Base-by-base conservation (phyloP, 2,113 vertebrate genomes). In the Oryzias melastigma region DNA sequence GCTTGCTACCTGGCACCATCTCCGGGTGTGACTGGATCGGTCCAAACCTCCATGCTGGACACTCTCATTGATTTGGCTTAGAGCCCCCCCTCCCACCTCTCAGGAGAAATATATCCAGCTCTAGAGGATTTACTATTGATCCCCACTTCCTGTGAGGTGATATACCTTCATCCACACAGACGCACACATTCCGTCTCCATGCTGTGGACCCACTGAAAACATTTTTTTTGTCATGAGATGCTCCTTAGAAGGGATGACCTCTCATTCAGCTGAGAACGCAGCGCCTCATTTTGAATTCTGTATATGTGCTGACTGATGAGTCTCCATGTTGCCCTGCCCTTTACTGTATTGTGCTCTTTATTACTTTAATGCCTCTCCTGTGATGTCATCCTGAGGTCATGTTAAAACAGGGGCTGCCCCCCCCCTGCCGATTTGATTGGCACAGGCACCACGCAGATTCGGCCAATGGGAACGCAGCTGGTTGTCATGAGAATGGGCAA, bases 401-500 rank as follows among this genome's bases (percentile, higher is more conserved):
- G 75, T 71, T 64, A 68, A 72, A 72, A 72, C 63, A 52, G 78
- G 54, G 58, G 63, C 71, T 58, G 80, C 75, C 78, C 51, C 66
- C 22, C 22, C 22, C 22, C 22, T 82, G 84, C 64, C 14, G 41
- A 82, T 87, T 84, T 90, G 79, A 93, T 90, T 92, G 92, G 85
- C 89, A 83, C 89, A 85, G 90, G 85, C 91, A 89, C 87, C 71
- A 76, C 88, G 77, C 88, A 71, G 70, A 62, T 67, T 84, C 77
- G 63, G 81, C 89, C 92, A 92, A 84, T 87, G 65, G 85, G 58
- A 68, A 83, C 85, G 83, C 92, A 93, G 92, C 90, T 90, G 92
- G 93, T 94, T 95, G 94, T 95, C 94, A 94, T 75, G 83, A 88
- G 78, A 75, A 65, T 69, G 89, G 91, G 82, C 91, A 87, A 83